Conservation (phyloP, 2,888 invertebrate species). For the Matsumyia berberina region DNA sequence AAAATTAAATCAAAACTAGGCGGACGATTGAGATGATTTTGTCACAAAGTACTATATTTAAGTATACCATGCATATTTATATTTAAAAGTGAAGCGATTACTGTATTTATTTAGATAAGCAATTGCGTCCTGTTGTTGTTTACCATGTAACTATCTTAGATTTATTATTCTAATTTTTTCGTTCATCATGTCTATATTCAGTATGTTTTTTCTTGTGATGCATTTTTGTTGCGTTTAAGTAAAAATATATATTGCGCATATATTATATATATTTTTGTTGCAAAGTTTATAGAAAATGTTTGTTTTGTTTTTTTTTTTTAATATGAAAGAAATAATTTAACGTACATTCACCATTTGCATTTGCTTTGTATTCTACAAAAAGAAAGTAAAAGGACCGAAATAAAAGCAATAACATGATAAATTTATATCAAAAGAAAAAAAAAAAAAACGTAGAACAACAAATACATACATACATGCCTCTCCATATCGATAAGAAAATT, state of each 20-base stretch:
- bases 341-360: slow-evolving; percentile 58
- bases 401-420: slow-evolving; percentile 66
- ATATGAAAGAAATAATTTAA: slow-evolving; percentile 21
- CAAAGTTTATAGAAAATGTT: slow-evolving; percentile 62
- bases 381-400: slow-evolving; percentile 62
- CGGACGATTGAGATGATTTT: slow-evolving; percentile 31
- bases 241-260: slow-evolving; percentile 30
- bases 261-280: slow-evolving; percentile 63
- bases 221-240: slow-evolving; percentile 62
- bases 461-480: slow-evolving; percentile 62
- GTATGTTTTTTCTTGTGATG: slow-evolving; percentile 58
- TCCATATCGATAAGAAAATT: slow-evolving; percentile 66
- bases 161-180: slow-evolving; percentile 53
- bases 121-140: slow-evolving; percentile 76
- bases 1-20: slow-evolving; percentile 46
- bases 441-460: slow-evolving; percentile 51
- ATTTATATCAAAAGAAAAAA: slow-evolving; percentile 42
- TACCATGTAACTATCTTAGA: slow-evolving; percentile 70
- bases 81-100: slow-evolving; percentile 54
- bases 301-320: slow-evolving; percentile 31
- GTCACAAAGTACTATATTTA: slow-evolving; percentile 69
- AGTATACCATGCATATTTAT: slow-evolving; percentile 62
- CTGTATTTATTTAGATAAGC: slow-evolving; percentile 70
- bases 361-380: slow-evolving; percentile 41
- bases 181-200: slow-evolving; percentile 16